phyloP scores from a whole-genome alignment of 2,113 vertebrate genomes.

The Asarcornis scutulata region DNA sequence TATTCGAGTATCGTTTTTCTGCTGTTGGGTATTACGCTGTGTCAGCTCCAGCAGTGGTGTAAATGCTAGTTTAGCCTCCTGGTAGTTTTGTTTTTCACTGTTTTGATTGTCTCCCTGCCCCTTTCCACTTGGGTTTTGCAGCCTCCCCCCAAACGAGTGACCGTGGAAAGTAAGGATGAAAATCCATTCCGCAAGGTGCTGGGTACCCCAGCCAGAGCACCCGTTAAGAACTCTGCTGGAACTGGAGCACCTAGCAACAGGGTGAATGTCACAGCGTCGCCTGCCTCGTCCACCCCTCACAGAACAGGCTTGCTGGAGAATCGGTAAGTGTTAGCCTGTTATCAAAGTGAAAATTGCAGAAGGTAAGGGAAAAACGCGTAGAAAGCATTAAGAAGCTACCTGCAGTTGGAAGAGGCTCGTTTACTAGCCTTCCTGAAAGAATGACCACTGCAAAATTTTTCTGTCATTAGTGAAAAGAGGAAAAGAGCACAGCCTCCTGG shows the following conservation, averaged over 20 bases:
- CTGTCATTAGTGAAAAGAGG: constrained; percentile 87
- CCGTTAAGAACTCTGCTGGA: constrained; percentile 71
- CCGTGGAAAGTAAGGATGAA: constrained; percentile 88
- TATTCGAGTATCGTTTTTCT: neutral
- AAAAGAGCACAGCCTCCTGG: constrained; percentile 86
- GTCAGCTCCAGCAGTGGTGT: neutral
- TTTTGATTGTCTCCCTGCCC: neutral
- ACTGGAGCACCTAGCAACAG: constrained; percentile 65
- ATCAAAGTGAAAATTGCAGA: neutral
- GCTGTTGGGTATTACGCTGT: neutral
- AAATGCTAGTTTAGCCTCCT: neutral
- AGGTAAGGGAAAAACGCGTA: neutral
- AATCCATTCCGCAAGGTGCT: constrained; percentile 84
- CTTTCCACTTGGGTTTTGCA: constrained; percentile 50
- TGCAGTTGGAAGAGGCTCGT: neutral
- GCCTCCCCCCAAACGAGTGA: constrained; percentile 84
- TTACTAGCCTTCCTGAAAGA: neutral
- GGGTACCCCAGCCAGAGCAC: constrained; percentile 81
- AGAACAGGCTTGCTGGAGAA: constrained; percentile 89
- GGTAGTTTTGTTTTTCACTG: neutral
- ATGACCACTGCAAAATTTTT: neutral
- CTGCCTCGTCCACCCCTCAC: constrained; percentile 79
- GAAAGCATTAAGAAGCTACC: neutral
- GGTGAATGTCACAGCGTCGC: constrained; percentile 58
- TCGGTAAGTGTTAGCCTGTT: constrained; percentile 74